Base-by-base conservation (phyloP, 2,888 invertebrate genomes). In the Meliscaeva auricollis region DNA sequence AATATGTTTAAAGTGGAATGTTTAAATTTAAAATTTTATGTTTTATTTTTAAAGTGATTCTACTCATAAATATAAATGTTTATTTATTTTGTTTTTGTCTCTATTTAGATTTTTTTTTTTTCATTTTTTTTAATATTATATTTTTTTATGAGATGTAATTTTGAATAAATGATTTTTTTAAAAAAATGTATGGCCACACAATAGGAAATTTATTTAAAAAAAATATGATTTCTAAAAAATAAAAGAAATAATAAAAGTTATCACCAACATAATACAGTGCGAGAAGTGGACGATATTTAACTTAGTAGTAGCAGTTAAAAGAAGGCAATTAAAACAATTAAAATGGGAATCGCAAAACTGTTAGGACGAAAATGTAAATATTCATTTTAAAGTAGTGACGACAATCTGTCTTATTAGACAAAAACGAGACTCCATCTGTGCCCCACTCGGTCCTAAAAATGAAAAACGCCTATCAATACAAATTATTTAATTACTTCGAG, bases 181-280 rank as follows among this genome's bases (percentile, higher is more conserved):
- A 58, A 20, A 20, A 66, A 70, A 84, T 81, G 77, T 76, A 85
- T 85, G 85, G 85, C 85, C 85, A 85, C 81, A 72, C 60, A 58
- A 30, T 68, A 44, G 58, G 9, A 17, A 66, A 70, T 48, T 50
- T 30, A 9, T 11, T 64, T 75, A 17, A 58, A 52, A 66, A 15
- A 78, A 75, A 46, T 26, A 13, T 4, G 46, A 48, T 54, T 32
- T 9, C 30, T 35, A 46, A 35, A 46, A 11, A 44, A 50, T 50
- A 50, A 35, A 13, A 13, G n/a, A 15, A 9, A 48, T 44, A 74
- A 69, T 54, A 64, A 48, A 58, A 73, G 4, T 75, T 79, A 84
- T 79, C 75, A 80, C 75, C 64, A 80, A 70, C 48, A 75, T 79
- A 84, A 80, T 84, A 84, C 75, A 3, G 50, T 17, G 20, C 70